Conservation (phyloP, 2,888 invertebrate genomes). For the Digitonthophagus gazella region DNA sequence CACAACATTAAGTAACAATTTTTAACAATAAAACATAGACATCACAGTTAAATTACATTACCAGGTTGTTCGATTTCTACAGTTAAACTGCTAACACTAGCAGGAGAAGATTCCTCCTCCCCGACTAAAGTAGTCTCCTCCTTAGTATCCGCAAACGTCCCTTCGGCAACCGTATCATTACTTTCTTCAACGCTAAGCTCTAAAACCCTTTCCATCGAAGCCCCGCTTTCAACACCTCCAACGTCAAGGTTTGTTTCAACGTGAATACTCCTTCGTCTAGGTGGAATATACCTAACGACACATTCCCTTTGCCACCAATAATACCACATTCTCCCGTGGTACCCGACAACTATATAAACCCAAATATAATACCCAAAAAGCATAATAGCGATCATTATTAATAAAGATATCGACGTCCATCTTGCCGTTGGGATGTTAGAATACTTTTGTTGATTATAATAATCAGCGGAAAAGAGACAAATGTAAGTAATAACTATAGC, state of each 20-base stretch:
- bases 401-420: slow-evolving; percentile 53
- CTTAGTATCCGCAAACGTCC: slow-evolving; percentile 10
- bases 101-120: slow-evolving; percentile 10
- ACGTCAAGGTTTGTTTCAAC: slow-evolving; percentile 23
- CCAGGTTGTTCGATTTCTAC: slow-evolving; percentile 12
- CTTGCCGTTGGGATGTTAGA: slow-evolving; percentile 51
- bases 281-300: slow-evolving; percentile 50
- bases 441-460: slow-evolving; percentile 53
- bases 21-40: slow-evolving; percentile 9
- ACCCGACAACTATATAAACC: slow-evolving; percentile 53
- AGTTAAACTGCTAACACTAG: slow-evolving; percentile 20
- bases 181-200: slow-evolving; percentile 16
- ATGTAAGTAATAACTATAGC: slow-evolving; percentile 55
- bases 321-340: slow-evolving; percentile 56
- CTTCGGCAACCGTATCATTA: slow-evolving; percentile 21
- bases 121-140: slow-evolving; percentile 2
- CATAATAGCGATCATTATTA: slow-evolving; percentile 54
- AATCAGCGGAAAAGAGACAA: slow-evolving; percentile 54
- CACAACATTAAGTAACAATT: not conserved
- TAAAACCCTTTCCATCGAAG: slow-evolving; percentile 17
- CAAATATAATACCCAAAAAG: slow-evolving; percentile 55
- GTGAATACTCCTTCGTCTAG: slow-evolving; percentile 31
- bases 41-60: slow-evolving; percentile 20
- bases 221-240: slow-evolving; percentile 6
- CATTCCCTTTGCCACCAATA: slow-evolving; percentile 58